Base-by-base conservation (phyloP, 2,888 invertebrate genomes). In the Bursaphelenchus okinawaensis region DNA sequence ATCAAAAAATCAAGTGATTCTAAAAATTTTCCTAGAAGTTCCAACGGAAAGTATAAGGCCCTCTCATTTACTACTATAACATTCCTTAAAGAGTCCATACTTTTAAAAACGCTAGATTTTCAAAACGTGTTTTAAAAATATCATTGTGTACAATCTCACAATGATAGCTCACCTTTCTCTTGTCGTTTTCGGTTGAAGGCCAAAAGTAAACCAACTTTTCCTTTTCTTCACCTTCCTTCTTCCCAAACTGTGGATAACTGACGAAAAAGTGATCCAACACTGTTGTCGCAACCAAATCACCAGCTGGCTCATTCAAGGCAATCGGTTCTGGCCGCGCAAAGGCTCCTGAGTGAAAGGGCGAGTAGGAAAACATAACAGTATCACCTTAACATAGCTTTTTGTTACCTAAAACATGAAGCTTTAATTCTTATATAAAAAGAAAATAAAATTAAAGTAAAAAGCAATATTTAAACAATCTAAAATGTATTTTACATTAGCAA, bases 231-330 rank as follows among this genome's bases (percentile, higher is more conserved):
- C 79, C 80, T 68, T 80, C 80, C 54, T 75, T 74, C 9, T 71
- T 59, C 24, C 78, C 79, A 4, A 74, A 76, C 16, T 55, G 27
- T 3, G 80, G 80, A 64, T 75, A 74, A 12, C 75, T 72, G 20
- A 80, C 72, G 54, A 79, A 80, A 55, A 80, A 80, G 28, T 73
- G 75, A 20, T 78, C 76, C 56, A 76, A 69, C n/a, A 80, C 59
- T 65, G 79, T 50, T 22, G 40, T 31, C 3, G 54, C 54, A 54
- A 16, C 16, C n/a, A 59, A 26, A 20, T 29, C 7, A 29, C 19
- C 52, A 3, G 31, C 60, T 50, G 27, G 50, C 6, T 51, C 51
- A 27, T 23, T n/a, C 22, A 19, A 22, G 50, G 60, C 52, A 16
- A 50, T 9, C 19, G 26, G 20, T 9, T 40, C 51, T 20, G 12